phyloP scores from a whole-genome alignment of 2,113 vertebrate species.

The Microcebus lehilahytsara region DNA sequence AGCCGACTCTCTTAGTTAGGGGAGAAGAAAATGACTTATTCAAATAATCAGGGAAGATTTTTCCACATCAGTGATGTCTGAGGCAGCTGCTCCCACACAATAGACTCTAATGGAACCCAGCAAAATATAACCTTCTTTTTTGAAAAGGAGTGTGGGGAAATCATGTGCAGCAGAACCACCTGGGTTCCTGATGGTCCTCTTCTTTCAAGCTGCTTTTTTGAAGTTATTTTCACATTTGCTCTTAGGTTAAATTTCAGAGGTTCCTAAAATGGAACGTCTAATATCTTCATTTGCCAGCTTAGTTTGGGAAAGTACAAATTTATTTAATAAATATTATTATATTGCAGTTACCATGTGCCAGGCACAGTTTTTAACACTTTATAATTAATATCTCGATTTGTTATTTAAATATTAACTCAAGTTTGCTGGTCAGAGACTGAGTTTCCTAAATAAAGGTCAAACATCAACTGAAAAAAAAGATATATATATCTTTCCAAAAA shows the following conservation, averaged over 20 bases:
- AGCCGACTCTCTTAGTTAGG: constrained; percentile 7
- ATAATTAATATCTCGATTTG: not conserved
- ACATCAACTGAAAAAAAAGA: not conserved
- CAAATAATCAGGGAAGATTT: constrained; percentile 55
- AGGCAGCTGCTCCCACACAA: constrained; percentile 53
- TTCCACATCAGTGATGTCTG: constrained; percentile 35
- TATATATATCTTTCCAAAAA: not conserved
- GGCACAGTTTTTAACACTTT: not conserved
- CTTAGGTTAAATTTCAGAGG: constrained; percentile 45
- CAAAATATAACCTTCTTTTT: not conserved
- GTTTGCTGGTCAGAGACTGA: not conserved
- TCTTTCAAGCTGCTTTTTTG: not conserved
- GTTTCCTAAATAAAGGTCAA: not conserved
- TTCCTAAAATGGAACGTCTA: constrained; percentile 29
- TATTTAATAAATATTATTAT: constrained; percentile 29
- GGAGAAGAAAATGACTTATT: constrained; percentile 49
- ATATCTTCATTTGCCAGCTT: constrained; percentile 37
- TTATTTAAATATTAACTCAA: not conserved
- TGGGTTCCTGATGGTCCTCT: not conserved
- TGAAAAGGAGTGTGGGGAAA: not conserved
- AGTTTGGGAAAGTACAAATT: constrained; percentile 28
- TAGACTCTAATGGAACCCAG: constrained; percentile 13
- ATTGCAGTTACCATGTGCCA: not conserved
- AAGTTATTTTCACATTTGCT: constrained; percentile 47
- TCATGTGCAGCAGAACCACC: not conserved